These are phyloP conservation scores for Actinia equina DNA, from an alignment of 64 coral and sea anemone species.

Conservation along the genomic window DNA sequence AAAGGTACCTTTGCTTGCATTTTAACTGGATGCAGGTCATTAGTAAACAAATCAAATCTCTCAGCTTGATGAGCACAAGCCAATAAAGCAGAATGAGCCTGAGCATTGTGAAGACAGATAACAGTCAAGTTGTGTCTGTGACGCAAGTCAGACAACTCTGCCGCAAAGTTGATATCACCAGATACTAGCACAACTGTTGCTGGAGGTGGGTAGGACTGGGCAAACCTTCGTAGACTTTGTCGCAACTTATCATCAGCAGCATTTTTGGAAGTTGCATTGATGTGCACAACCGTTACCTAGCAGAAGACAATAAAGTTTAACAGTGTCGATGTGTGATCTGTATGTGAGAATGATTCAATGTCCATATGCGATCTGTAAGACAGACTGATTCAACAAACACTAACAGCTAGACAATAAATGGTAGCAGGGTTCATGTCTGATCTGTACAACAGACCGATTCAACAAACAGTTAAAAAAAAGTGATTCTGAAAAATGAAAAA, in stretches of 20 bases:
- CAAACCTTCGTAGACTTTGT: slow-evolving; percentile 84
- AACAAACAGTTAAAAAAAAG: too few relatives aligned
- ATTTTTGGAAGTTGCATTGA: slow-evolving; percentile 99
- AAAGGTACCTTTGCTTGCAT: slow-evolving; percentile 43
- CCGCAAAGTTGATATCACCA: slow-evolving; percentile 96
- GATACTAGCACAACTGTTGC: slow-evolving; percentile 96
- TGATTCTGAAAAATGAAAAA: too few relatives aligned
- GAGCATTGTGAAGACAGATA: slow-evolving; percentile 95
- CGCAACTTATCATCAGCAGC: slow-evolving; percentile 96
- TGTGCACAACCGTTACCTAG: slow-evolving; percentile 97
- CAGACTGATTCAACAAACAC: too few relatives aligned
- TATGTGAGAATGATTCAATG: neutral
- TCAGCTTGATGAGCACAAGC: slow-evolving; percentile 80
- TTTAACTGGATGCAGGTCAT: slow-evolving; percentile 42
- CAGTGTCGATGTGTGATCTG: too few relatives aligned
- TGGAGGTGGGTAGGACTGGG: slow-evolving; percentile 85
- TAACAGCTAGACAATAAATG: too few relatives aligned
- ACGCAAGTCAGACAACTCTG: slow-evolving; percentile 88
- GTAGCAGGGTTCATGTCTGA: too few relatives aligned
- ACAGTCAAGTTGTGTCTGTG: slow-evolving; percentile 90
- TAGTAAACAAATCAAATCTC: slow-evolving; percentile 91
- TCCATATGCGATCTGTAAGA: too few relatives aligned
- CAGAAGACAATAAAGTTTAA: neutral
- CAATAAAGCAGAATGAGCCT: slow-evolving; percentile 81
- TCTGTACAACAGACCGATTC: too few relatives aligned